These are phyloP conservation scores for Sitophilus oryzae DNA, from an alignment of 1,140 invertebrate genomes.

Conservation along the genomic window DNA sequence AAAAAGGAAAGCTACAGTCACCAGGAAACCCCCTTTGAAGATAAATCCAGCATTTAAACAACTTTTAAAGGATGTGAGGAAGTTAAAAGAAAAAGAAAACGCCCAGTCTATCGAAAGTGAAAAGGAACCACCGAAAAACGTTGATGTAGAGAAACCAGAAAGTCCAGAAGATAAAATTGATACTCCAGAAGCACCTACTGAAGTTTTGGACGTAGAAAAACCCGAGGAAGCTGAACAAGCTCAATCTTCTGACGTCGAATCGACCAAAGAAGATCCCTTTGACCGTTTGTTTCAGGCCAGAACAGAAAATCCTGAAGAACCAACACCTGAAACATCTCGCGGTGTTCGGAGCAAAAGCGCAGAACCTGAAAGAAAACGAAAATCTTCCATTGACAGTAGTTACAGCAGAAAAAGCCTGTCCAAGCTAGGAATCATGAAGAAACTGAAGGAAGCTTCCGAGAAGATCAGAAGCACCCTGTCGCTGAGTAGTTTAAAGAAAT, in stretches of 20 bases:
- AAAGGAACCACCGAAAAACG: background rate
- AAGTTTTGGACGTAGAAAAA: background rate
- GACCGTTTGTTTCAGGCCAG: slow-evolving; percentile 22
- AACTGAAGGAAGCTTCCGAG: slow-evolving; percentile 34
- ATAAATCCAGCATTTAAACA: slow-evolving; percentile 23
- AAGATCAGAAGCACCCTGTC: slow-evolving; percentile 36
- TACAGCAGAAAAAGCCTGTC: slow-evolving; percentile 39
- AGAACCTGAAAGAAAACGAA: slow-evolving; percentile 38
- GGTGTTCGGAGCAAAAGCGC: slow-evolving; percentile 31
- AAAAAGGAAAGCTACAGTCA: background rate
- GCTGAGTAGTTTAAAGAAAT: slow-evolving; percentile 1
- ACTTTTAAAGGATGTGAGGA: slow-evolving; percentile 15
- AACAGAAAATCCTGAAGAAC: background rate
- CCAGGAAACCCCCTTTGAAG: slow-evolving; percentile 13
- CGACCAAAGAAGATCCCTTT: slow-evolving; percentile 15
- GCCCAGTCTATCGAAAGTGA: background rate
- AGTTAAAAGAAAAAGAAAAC: slow-evolving; percentile 9
- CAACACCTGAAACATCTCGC: background rate
- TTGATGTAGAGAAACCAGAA: background rate
- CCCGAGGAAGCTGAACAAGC: slow-evolving; percentile 3
- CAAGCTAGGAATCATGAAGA: slow-evolving; percentile 35
- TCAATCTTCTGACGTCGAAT: background rate
- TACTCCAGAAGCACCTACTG: background rate
- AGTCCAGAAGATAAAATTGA: background rate
- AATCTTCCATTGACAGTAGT: slow-evolving; percentile 39